Evolutionary conservation across 2,888 invertebrate genomes (phyloP), one percentile per base, ranked within the genome.

Genomic region (Alentia gelatinosa): DNA sequence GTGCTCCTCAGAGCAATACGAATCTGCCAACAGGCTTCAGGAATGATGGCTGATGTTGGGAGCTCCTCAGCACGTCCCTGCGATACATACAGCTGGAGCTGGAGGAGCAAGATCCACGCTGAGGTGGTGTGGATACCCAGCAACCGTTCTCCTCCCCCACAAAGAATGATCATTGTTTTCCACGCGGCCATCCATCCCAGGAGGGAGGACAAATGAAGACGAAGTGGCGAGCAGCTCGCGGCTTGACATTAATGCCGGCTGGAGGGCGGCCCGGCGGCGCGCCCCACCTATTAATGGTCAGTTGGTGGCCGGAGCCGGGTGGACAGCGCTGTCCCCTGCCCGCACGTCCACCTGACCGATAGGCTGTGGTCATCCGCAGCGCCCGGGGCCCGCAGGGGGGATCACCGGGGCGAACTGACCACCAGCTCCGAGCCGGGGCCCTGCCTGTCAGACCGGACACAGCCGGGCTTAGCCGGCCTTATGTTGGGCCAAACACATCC

Each of bases 151-250:
- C n/a, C n/a, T n/a, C n/a, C n/a, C 40, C 40, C 19, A 19, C 23
- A 40, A 42, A 83, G 83, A 83, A 39, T 83, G 83, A 83, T 86
- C 86, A 86, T 86, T 86, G 86, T 86, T 47, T 47, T 86, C 26
- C 33, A 19, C 86, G 86, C 19, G 42, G 47, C 86, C 86, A 86
- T 86, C 86, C 86, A 42, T 86, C 47, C 1, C 1, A 30, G 86
- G 42, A 23, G 30, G 26, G 12, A 33, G 26, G 42, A 50, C 86
- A 86, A 86, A 86, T 47, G 86, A 86, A 86, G 86, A 86, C 86
- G 33, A 30, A 86, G 50, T 15, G 26, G n/a, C 23, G 86, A 26
- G 7, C 30, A n/a, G 47, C 19, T 42, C 26, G 30, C 30, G 30
- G 86, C 23, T 19, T 86, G 86, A 86, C 86, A 86, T 86, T 86